Percentiles rank a stretch among this genome's conserved stretches.
phyloP scores from a whole-genome alignment of 1,140 invertebrate genomes.

The Penaeus indicus region DNA sequence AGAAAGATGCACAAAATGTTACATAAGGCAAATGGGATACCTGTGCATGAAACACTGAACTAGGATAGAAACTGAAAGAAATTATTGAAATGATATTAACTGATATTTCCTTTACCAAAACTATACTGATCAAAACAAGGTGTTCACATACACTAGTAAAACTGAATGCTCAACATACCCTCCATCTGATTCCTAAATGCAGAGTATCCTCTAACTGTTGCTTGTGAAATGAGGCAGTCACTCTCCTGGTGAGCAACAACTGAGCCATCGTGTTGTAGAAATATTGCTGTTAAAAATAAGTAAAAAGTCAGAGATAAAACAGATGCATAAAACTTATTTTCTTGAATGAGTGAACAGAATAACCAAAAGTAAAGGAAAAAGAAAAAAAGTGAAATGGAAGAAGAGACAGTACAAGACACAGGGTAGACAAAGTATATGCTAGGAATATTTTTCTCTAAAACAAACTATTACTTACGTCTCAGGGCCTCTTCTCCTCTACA shows the following conservation, averaged over 20 bases:
- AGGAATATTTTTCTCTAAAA: not conserved
- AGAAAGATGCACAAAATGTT: too few relatives aligned
- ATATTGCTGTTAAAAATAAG: conserved; percentile 53
- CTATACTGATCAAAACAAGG: too few relatives aligned
- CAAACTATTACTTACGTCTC: conserved; percentile 45
- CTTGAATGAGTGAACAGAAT: too few relatives aligned
- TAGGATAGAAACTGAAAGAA: too few relatives aligned
- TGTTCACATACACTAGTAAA: not conserved
- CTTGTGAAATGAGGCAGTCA: conserved; percentile 62
- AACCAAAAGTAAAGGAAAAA: not conserved
- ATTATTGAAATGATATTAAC: too few relatives aligned
- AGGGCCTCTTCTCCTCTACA: conserved; percentile 58
- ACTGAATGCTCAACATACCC: not conserved
- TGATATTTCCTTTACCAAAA: too few relatives aligned
- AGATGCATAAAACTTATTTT: not conserved
- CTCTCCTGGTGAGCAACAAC: conserved; percentile 50
- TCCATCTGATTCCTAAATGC: conserved; percentile 62
- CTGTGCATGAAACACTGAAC: too few relatives aligned
- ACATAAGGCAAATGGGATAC: too few relatives aligned
- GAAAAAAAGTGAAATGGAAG: not conserved
- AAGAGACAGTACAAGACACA: not conserved
- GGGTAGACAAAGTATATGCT: not conserved
- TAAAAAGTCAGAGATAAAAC: not conserved
- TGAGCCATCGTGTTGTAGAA: conserved; percentile 54
- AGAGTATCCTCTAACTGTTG: conserved; percentile 57